Base-by-base conservation (phyloP, 2,113 vertebrate species). In the Grammomys dolichurus region DNA sequence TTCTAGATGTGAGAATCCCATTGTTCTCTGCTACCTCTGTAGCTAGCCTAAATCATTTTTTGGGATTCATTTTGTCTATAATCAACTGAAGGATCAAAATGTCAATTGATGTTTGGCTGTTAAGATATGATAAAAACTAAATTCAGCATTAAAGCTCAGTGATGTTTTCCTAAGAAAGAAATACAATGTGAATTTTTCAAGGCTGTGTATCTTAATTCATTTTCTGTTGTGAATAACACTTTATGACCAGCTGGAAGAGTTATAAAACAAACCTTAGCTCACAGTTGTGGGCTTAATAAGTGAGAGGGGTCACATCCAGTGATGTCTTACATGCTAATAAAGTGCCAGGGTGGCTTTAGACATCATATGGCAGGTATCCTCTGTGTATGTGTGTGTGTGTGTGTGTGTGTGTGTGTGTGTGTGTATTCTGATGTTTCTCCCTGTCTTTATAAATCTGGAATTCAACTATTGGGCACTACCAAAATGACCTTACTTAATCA, bases 71-170 rank as follows among this genome's bases (percentile, higher is more conserved):
- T 85, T 93, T 73, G 43, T 33, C 67, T 77, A 73, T 36, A 28
- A 33, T 24, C 33, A 87, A 92, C 17, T 65, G 11, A 20, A 31
- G n/a, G 22, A 54, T 22, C 43, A 73, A 69, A 89, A 48, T 46
- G 51, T 51, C 77, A 91, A 40, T 60, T 58, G 85, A 67, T 90
- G 65, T 43, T 87, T 77, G n/a, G 24, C 33, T 56, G 20, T 3
- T 81, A 75, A 95, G 28, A 60, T 75, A 40, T 63, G 46, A 70
- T 88, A 91, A 75, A 73, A 84, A 22, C 54, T 40, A 85, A 91
- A 80, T 72, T 3, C 26, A 81, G 14, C 13, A 48, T 56, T 51
- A 91, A 95, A 77, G 46, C 9, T 87, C n/a, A 93, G 10, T 80
- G 33, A 88, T 36, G 65, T 93, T 51, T 91, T 56, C 24, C 24